These are phyloP conservation scores for Crypturellus tataupa DNA, from an alignment of 2,797 vertebrate species.

Conservation along the genomic window DNA sequence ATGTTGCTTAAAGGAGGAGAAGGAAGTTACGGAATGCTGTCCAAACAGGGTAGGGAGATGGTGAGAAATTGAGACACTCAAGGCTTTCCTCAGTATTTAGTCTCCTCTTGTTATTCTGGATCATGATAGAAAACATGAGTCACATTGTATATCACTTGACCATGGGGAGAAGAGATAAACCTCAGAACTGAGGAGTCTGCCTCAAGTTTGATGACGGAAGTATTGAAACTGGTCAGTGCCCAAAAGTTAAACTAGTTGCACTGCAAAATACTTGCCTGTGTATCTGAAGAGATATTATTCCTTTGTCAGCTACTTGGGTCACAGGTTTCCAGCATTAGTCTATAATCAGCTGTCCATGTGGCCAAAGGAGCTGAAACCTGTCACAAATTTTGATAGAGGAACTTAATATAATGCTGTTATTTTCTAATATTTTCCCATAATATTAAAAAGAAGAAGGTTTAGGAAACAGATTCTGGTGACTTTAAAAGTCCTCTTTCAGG, in stretches of 20 bases:
- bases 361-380: neutral
- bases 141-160: neutral
- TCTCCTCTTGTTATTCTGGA: neutral
- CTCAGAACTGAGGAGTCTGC: neutral
- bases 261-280: neutral
- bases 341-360: neutral
- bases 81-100: neutral
- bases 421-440: neutral
- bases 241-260: neutral
- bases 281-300: neutral
- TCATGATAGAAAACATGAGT: neutral
- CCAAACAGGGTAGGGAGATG: neutral
- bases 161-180: neutral
- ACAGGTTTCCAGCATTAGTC: neutral
- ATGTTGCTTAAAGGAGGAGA: neutral
- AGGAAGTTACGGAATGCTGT: neutral
- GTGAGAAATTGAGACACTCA: neutral
- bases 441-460: neutral
- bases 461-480: neutral
- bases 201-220: neutral
- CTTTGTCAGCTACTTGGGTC: conserved; percentile 24
- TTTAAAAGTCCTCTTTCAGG: neutral
- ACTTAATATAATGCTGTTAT: neutral
- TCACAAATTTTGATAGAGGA: neutral
- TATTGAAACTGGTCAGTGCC: neutral